phyloP scores from a whole-genome alignment of 2,888 invertebrate species.

The Mechanitis messenoides region DNA sequence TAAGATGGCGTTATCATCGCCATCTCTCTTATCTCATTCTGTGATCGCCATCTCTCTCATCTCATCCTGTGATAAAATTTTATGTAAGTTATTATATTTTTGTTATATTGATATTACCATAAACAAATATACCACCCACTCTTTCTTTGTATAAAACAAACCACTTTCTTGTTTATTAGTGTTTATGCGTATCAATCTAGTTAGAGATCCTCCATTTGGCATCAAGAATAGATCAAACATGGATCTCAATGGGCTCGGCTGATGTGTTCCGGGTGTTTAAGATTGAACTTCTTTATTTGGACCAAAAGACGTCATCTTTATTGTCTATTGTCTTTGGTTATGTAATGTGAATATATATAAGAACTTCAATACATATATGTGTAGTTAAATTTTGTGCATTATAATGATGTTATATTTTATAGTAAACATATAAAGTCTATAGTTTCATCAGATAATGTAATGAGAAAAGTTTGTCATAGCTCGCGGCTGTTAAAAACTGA shows the following conservation, averaged over 20 bases:
- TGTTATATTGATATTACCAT: too few species aligned
- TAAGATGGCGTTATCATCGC: too few species aligned
- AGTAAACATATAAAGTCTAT: too few species aligned
- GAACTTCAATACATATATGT: not conserved
- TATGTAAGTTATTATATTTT: too few species aligned
- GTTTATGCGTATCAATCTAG: conserved; percentile 12
- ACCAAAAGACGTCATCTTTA: conserved; percentile 12
- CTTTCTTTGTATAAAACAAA: conserved; percentile 7
- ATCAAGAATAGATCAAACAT: conserved; percentile 65
- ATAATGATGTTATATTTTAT: too few species aligned
- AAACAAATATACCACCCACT: not conserved
- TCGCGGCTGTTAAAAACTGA: too few species aligned
- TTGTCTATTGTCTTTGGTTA: conserved; percentile 9
- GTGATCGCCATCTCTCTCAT: not conserved
- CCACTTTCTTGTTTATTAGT: conserved; percentile 7
- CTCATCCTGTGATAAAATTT: not conserved
- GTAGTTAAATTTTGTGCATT: too few species aligned
- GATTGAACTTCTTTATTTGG: conserved; percentile 20
- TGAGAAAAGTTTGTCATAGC: too few species aligned
- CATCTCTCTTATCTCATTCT: conserved; percentile 1
- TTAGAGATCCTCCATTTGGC: conserved; percentile 52
- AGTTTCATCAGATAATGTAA: too few species aligned
- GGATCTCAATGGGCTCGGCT: conserved; percentile 48
- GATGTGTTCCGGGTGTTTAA: conserved; percentile 33
- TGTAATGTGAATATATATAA: not conserved